Conservation (phyloP, 2,113 vertebrate genomes). For the Neotoma lepida region DNA sequence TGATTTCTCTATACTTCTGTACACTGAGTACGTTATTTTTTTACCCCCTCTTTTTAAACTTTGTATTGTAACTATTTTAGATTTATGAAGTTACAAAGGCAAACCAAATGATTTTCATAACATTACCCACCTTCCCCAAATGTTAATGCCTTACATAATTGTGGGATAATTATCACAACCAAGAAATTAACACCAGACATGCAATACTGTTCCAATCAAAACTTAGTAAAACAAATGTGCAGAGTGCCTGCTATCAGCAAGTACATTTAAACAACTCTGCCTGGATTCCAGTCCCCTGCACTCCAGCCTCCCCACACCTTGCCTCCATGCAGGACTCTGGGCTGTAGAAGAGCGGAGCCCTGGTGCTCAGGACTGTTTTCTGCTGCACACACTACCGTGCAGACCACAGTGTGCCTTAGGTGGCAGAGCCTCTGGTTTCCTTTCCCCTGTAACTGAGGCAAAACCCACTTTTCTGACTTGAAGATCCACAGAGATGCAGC, state of each 20-base stretch:
- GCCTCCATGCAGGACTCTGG: not conserved
- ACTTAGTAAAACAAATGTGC: not conserved
- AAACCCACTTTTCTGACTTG: not conserved
- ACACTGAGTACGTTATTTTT: not conserved
- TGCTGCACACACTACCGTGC: not conserved
- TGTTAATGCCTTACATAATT: not conserved
- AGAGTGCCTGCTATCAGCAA: not conserved
- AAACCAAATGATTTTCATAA: not conserved
- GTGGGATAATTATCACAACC: not conserved
- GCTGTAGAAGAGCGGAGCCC: not conserved
- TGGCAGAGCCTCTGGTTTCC: not conserved
- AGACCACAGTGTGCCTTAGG: not conserved
- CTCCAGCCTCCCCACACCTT: no score
- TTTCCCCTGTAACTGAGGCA: not conserved
- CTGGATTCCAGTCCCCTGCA: not conserved
- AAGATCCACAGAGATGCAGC: not conserved
- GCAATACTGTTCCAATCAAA: not conserved
- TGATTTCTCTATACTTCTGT: not conserved
- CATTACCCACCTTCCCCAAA: not conserved
- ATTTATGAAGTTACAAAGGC: not conserved
- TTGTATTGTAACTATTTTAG: conserved; percentile 30
- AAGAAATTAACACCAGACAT: not conserved
- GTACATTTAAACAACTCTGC: not conserved
- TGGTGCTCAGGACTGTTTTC: not conserved
- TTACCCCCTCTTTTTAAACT: not conserved